phyloP scores from a whole-genome alignment of 2,797 vertebrate genomes.

The Acomys russatus region DNA sequence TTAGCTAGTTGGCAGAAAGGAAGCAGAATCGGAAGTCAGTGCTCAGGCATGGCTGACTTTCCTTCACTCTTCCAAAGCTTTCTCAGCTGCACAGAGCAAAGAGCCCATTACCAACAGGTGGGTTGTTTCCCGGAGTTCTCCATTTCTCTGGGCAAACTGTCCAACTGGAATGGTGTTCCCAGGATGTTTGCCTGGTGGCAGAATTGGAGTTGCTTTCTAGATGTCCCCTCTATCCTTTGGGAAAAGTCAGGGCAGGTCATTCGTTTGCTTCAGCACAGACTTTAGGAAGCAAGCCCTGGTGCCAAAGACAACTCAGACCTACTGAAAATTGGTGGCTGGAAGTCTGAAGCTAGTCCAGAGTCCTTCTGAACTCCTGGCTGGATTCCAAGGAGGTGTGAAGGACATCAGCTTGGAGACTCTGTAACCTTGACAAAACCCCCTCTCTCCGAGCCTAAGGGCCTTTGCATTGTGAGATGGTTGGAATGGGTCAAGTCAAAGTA shows the following conservation, averaged over 20 bases:
- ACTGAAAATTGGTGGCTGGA: background rate
- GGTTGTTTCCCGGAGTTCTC: background rate
- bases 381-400: background rate
- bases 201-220: conserved; percentile 5
- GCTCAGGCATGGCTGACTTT: background rate
- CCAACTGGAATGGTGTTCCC: background rate
- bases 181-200: background rate
- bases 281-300: background rate
- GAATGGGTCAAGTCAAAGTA: rapidly evolving
- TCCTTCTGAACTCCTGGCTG: background rate
- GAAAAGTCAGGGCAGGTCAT: background rate
- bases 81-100: background rate
- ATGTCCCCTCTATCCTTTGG: background rate
- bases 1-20: conserved; percentile 63
- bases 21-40: background rate
- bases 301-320: background rate
- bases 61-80: background rate
- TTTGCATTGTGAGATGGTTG: background rate
- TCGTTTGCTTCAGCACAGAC: background rate
- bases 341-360: background rate
- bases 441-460: background rate
- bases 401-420: background rate
- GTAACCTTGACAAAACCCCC: background rate
- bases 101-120: background rate
- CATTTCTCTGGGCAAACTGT: conserved; percentile 7